Base-by-base conservation (phyloP, 2,797 vertebrate genomes). In the Coregonus suidteri region DNA sequence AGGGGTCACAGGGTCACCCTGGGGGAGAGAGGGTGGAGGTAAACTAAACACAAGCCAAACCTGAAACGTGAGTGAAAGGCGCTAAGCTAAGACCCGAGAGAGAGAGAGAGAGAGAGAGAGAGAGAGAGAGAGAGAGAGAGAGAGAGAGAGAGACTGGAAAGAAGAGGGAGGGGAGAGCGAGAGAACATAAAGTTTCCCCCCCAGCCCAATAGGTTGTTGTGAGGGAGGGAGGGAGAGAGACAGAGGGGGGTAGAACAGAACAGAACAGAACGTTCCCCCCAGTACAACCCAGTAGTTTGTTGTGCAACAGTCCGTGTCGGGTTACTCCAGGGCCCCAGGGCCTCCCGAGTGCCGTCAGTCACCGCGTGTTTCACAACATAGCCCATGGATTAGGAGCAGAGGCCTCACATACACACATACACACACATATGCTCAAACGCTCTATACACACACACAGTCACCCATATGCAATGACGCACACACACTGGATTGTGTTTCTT, bases 271-370 rank as follows among this genome's bases (percentile, higher is more conserved):
- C 18, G 54, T 16, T 16, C 53, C 53, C 53, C 53, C 53, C 14
- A 52, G 15, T 54, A 15, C 18, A 59, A 6, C 54, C 20, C 41
- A 71, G 47, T 14, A 62, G 73, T 86, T 75, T 82, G 79, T 88
- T 91, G 80, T 85, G 90, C 87, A 89, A 90, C 85, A 87, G 79
- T 87, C 75, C 18, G 81, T 86, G 83, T 91, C 77, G 3, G 73
- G 84, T 92, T 91, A 84, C 89, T 75, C 73, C 30, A 82, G 68
- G 76, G 77, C 79, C 80, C 83, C 35, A 9, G 31, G 51, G 18
- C 25, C 34, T 34, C 25, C 41, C 4, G 79, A 35, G 84, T 62
- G 47, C 13, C 47, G 70, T 86, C 72, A 77, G 74, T 83, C 77
- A 81, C 71, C 51, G 66, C 41, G 69, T 81, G 79, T 65, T 35